These are phyloP conservation scores for Nibea albiflora DNA, from an alignment of 2,113 vertebrate species.

Conservation along the genomic window DNA sequence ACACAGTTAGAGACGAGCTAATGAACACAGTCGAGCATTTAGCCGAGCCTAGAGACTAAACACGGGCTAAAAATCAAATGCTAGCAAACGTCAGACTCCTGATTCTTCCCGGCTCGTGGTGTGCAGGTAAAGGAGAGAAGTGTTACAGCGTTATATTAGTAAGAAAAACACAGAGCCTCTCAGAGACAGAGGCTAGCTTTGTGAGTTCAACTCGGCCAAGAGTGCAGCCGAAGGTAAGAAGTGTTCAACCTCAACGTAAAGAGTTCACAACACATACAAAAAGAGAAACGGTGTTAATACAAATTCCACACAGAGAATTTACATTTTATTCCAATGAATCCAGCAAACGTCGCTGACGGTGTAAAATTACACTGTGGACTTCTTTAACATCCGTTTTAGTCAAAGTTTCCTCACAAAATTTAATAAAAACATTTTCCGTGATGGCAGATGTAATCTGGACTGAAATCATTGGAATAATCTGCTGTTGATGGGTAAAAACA, in stretches of 20 bases:
- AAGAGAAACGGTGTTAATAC: constrained; percentile 35
- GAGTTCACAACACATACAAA: neutral
- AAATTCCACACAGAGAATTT: constrained; percentile 14
- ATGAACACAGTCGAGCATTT: too few species aligned
- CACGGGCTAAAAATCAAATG: too few species aligned
- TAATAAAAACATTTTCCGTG: neutral
- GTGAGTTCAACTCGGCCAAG: neutral
- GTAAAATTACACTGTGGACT: neutral
- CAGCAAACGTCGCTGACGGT: neutral
- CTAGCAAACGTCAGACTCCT: neutral
- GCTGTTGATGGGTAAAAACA: constrained; percentile 45
- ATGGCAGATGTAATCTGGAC: neutral
- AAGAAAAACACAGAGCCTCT: neutral
- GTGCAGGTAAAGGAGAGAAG: neutral
- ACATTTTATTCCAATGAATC: constrained; percentile 30
- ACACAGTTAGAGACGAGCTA: too few species aligned
- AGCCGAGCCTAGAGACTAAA: too few species aligned
- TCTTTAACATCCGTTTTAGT: too few species aligned
- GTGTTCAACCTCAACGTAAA: neutral
- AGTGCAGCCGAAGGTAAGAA: neutral
- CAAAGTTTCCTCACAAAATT: too few species aligned
- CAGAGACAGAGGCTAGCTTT: neutral
- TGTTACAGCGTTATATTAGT: neutral
- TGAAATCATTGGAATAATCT: constrained; percentile 25
- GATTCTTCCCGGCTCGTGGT: neutral